A percentile compares a stretch with the other conserved stretches of the same genome.
phyloP scores from a whole-genome alignment of 1,140 invertebrate genomes.

The Aphelinus certus region DNA sequence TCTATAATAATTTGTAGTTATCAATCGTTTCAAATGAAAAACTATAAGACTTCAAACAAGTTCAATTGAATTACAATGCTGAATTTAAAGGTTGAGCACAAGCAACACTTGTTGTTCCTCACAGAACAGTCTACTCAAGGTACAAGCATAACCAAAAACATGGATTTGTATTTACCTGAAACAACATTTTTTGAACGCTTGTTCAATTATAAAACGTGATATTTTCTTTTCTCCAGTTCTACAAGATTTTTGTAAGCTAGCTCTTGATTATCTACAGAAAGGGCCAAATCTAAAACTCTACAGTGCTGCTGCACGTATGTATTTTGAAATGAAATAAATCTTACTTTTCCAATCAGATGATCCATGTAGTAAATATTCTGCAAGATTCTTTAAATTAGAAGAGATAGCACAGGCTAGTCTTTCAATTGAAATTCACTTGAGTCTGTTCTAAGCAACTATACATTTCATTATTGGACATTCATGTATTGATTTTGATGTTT shows the following conservation, averaged over 20 bases:
- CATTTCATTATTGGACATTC: no score
- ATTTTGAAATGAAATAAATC: background rate
- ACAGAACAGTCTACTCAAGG: constrained; percentile 52
- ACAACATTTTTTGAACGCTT: background rate
- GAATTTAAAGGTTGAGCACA: constrained; percentile 52
- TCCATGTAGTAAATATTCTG: no score
- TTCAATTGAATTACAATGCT: constrained; percentile 10
- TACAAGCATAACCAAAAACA: constrained; percentile 38
- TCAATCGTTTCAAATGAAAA: no score
- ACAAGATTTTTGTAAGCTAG: constrained; percentile 73
- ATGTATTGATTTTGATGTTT: no score
- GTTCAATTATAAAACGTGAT: background rate
- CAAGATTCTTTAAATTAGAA: no score
- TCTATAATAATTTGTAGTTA: no score
- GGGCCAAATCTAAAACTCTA: constrained; percentile 71
- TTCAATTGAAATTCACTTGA: no score
- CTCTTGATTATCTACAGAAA: constrained; percentile 71
- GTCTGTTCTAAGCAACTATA: no score
- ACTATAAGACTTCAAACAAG: no score
- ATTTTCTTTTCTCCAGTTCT: constrained; percentile 62
- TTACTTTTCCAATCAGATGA: no score
- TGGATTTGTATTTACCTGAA: no score
- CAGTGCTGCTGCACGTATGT: constrained; percentile 67
- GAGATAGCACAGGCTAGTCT: no score
- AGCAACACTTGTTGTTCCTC: constrained; percentile 54